Evolutionary conservation across 2,113 vertebrate species (phyloP).

Genomic region (Cardinalis cardinalis): DNA sequence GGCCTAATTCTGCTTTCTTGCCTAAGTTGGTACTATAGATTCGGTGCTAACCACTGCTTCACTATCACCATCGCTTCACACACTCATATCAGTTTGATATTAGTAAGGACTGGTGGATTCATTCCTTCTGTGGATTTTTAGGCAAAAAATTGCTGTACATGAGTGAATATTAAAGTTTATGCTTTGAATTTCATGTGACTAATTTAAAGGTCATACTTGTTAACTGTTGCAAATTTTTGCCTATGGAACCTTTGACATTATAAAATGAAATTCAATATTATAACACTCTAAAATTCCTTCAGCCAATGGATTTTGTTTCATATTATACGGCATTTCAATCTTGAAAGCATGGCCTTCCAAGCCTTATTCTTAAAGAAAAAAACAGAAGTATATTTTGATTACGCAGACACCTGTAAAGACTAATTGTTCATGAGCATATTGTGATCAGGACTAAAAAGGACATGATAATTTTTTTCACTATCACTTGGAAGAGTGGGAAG

Average conservation of each 20-base stretch:
- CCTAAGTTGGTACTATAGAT: background rate
- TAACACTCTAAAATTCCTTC: slow-evolving; percentile 69
- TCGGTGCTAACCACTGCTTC: background rate
- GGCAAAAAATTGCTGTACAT: background rate
- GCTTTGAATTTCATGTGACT: slow-evolving; percentile 76
- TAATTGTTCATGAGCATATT: background rate
- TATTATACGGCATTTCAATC: slow-evolving; percentile 59
- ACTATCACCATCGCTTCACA: background rate
- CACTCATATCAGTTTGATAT: background rate
- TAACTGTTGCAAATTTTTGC: slow-evolving; percentile 74
- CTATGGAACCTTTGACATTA: slow-evolving; percentile 68
- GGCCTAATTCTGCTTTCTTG: background rate
- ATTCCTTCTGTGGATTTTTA: background rate
- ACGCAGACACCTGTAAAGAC: slow-evolving; percentile 16
- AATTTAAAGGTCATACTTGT: slow-evolving; percentile 73
- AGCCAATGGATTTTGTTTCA: slow-evolving; percentile 68
- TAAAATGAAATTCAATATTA: slow-evolving; percentile 75
- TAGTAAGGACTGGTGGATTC: background rate
- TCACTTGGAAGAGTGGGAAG: background rate
- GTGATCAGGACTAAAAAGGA: background rate
- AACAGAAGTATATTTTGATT: slow-evolving; percentile 28
- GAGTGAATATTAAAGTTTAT: slow-evolving; percentile 61
- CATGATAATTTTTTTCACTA: background rate
- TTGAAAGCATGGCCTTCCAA: slow-evolving; percentile 63
- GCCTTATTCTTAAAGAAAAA: slow-evolving; percentile 9